A percentile compares a stretch with the other conserved stretches of the same genome.
These are phyloP conservation scores for Xiphias gladius DNA, from an alignment of 2,113 vertebrate species.

Conservation along the genomic window DNA sequence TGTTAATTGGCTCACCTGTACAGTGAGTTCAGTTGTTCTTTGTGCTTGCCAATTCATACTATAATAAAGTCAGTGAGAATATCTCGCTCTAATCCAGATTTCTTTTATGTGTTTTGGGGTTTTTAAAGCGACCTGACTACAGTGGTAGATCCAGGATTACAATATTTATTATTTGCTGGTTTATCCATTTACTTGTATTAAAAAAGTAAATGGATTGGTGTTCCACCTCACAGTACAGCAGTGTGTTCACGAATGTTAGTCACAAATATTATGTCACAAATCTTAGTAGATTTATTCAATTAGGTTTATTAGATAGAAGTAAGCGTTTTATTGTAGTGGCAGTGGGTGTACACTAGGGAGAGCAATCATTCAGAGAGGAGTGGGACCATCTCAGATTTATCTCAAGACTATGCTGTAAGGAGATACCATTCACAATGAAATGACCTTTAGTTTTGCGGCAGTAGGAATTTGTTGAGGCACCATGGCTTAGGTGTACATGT, in stretches of 20 bases:
- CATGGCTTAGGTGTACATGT: background rate
- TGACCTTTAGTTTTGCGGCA: background rate
- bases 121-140: background rate
- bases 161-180: background rate
- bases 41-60: slow-evolving; percentile 68
- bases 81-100: background rate
- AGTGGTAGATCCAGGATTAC: background rate
- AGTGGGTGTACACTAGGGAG: slow-evolving; percentile 67
- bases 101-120: background rate
- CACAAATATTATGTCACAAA: background rate
- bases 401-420: background rate
- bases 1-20: slow-evolving; percentile 56
- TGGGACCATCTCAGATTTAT: background rate
- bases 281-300: background rate
- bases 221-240: background rate
- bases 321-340: slow-evolving; percentile 58
- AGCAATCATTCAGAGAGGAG: slow-evolving; percentile 54
- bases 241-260: background rate
- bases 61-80: slow-evolving; percentile 66
- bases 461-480: background rate
- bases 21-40: slow-evolving; percentile 50
- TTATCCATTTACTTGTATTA: too few relatives aligned
- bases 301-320: background rate
- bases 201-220: background rate
- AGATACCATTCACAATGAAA: slow-evolving; percentile 10